Base-by-base conservation (phyloP, 2,888 invertebrate genomes). In the Carabus problematicus region DNA sequence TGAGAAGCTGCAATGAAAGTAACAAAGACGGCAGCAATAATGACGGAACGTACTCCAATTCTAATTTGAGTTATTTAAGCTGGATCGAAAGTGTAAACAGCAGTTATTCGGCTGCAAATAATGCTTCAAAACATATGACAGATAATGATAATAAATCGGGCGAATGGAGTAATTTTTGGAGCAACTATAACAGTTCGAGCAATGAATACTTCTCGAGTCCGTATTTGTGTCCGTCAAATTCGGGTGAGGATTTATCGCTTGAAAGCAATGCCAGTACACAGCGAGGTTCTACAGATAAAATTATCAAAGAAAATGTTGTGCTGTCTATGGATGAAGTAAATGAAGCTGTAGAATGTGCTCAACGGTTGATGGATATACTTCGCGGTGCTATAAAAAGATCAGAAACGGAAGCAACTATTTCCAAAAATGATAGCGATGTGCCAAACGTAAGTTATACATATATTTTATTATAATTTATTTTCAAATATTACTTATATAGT, bases 131-230 rank as follows among this genome's bases (percentile, higher is more conserved):
- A 3, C 66, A 61, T 19, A 40, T 12, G 8, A 9, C 47, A n/a
- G 75, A 74, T 58, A 68, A 72, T 14, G 81, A 81, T 55, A 77
- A 74, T 59, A 79, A 79, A 75, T 80, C 81, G 8, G 82, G 82
- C 0, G 82, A 82, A 73, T 82, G 82, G 82, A 82, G 82, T 71
- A 82, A 82, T 72, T 82, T 82, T 73, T 82, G 82, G 82, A 74
- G 81, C 70, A 82, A 82, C 71, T 82, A 82, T 72, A 82, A 79
- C 70, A 81, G 77, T 73, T 78, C 80, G 8, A 77, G 79, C 45
- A 78, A 77, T 66, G 75, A 76, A 19, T 79, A 80, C 72, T 70
- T 81, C 42, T 79, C 80, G 1, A 79, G 77, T 56, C 77, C 79
- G 52, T 79, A 77, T 72, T 72, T 77, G 29, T 78, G 75, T 60